phyloP scores from a whole-genome alignment of 1,140 invertebrate genomes.

The Drosophila funebris region DNA sequence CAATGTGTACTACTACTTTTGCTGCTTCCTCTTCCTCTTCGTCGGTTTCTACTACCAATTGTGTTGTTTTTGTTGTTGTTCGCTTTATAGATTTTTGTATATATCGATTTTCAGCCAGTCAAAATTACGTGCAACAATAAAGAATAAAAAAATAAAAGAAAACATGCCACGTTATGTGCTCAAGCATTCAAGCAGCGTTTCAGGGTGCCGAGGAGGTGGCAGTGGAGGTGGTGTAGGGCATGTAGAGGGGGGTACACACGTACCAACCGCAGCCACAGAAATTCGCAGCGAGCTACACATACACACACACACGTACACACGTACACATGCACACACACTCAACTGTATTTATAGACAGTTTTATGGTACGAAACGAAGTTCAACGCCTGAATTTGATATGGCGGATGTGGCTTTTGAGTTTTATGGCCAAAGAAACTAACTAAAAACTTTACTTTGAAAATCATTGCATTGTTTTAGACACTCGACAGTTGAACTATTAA shows the following conservation, averaged over 20 bases:
- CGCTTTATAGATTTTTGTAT: constrained; percentile 38
- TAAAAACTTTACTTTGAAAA: not conserved
- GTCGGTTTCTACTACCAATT: constrained; percentile 23
- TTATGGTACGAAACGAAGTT: constrained; percentile 39
- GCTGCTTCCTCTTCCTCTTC: not conserved
- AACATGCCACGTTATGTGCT: constrained; percentile 27
- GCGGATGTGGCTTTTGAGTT: constrained; percentile 65
- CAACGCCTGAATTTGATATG: constrained; percentile 60
- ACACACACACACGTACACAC: constrained; percentile 15
- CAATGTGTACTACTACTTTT: constrained; percentile 8
- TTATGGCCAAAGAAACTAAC: constrained; percentile 32
- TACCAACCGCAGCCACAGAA: constrained; percentile 45
- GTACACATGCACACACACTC: constrained; percentile 20
- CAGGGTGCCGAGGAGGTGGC: not conserved
- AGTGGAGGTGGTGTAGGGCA: too few relatives aligned
- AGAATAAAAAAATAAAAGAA: constrained; percentile 24
- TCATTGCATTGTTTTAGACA: not conserved
- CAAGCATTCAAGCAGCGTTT: constrained; percentile 19
- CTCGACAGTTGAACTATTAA: constrained; percentile 13
- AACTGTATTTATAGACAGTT: constrained; percentile 70
- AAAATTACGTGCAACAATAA: constrained; percentile 57
- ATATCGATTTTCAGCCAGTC: constrained; percentile 66
- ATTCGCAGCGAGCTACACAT: constrained; percentile 47
- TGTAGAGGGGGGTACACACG: not conserved
- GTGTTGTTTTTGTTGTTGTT: constrained; percentile 36